Evolutionary conservation across 2,113 vertebrate species (phyloP), one percentile per base, ranked within the genome.

Genomic region (Callocephalon fimbriatum): DNA sequence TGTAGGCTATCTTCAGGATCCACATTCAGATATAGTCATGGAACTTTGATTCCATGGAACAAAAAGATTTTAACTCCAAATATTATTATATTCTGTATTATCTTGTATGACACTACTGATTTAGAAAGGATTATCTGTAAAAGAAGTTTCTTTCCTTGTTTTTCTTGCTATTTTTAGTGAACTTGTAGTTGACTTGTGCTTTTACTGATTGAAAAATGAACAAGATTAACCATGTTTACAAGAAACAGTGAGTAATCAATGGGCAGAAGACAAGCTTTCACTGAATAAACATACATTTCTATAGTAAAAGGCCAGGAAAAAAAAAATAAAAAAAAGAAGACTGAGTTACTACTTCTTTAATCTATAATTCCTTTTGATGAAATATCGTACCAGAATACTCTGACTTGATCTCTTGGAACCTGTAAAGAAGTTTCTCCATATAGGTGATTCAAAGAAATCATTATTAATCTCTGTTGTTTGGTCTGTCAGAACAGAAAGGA

Each of bases 341-440:
- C 8, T n/a, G 37, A 45, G 23, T 61, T 95, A 48, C 50, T 88
- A 5, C 77, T 67, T 92, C 53, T 73, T 95, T 94, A 70, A 92
- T 88, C 88, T 91, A 16, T 70, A 92, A 71, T 91, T 88, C 45
- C 23, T 48, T 86, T 95, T 90, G 58, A 88, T 79, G 40, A 92
- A 61, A 10, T 32, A 23, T 38, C 7, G 1, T 79, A 82, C 9
- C 15, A n/a, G n/a, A 88, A 82, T 76, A 35, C 20, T 50, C n/a
- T 77, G 42, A 76, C 44, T 81, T 71, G 21, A 65, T 90, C 40
- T 70, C 76, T 73, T 58, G 63, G 22, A 86, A 79, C 20, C 31
- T 58, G 20, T 44, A 80, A 83, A 62, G 16, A 86, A 62, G 86
- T 80, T 81, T 75, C 26, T 83, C 58, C 59, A 3, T 50, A 35